Percentiles rank a stretch among this genome's conserved stretches.
Conservation (phyloP, 2,113 vertebrate species). For the Ptilonorhynchus violaceus region DNA sequence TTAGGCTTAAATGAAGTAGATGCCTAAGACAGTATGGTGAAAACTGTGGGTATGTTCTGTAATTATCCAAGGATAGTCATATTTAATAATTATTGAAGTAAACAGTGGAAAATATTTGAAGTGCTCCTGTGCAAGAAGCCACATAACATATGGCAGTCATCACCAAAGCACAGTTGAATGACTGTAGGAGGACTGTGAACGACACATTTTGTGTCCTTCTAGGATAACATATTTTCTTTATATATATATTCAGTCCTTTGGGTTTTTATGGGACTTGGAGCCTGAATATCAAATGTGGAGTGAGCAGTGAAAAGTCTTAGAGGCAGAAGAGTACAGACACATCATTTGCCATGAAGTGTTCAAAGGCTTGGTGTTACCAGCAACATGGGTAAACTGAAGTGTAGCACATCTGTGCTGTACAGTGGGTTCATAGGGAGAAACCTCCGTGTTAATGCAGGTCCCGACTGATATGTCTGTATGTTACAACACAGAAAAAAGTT, state of each 20-base stretch:
- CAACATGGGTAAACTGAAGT: not conserved
- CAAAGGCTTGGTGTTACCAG: not conserved
- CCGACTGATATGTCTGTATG: not conserved
- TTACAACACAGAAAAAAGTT: not conserved
- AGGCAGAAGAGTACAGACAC: not conserved
- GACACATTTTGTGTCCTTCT: not conserved
- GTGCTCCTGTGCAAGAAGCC: not conserved
- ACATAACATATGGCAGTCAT: constrained; percentile 38
- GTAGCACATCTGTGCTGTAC: not conserved
- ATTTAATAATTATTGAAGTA: constrained; percentile 25
- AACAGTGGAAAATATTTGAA: constrained; percentile 34
- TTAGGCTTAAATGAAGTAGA: not conserved
- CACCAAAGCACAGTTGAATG: not conserved
- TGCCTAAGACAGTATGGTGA: not conserved
- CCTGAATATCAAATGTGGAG: not conserved
- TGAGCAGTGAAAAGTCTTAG: not conserved
- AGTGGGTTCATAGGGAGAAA: not conserved
- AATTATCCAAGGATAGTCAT: not conserved
- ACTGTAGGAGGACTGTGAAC: constrained; percentile 41
- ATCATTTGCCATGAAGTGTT: not conserved
- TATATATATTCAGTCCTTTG: not conserved
- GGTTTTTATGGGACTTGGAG: not conserved
- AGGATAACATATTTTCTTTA: not conserved
- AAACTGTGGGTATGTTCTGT: not conserved
- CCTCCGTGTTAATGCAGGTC: not conserved